phyloP scores from a whole-genome alignment of 1,140 invertebrate genomes.

The Zaprionus camerounensis region DNA sequence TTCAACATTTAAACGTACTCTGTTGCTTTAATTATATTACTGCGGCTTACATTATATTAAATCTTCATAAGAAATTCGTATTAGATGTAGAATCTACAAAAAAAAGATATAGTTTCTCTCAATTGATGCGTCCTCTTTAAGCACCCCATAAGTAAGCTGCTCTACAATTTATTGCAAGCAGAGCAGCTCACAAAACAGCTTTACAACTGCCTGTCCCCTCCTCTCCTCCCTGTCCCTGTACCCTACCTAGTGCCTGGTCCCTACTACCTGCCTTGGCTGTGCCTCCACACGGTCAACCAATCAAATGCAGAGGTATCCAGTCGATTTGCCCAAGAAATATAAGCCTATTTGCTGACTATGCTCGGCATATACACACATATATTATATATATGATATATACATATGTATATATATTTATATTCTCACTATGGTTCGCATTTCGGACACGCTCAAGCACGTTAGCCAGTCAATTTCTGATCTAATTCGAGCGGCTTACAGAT shows the following conservation, averaged over 20 bases:
- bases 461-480: conserved; percentile 23
- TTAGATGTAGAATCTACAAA: neutral
- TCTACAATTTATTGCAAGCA: neutral
- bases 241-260: neutral
- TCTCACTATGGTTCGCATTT: neutral
- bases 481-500: conserved; percentile 3
- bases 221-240: neutral
- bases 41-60: neutral
- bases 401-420: neutral
- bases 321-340: conserved; percentile 8
- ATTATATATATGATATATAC: neutral
- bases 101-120: too few species aligned
- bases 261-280: too few species aligned
- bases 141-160: neutral
- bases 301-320: neutral
- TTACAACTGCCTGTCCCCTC: neutral
- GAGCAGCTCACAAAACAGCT: neutral
- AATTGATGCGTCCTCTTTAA: too few species aligned
- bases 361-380: neutral
- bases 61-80: neutral
- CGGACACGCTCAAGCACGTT: neutral
- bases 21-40: neutral
- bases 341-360: neutral
- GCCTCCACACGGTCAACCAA: neutral
- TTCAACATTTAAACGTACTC: too few species aligned